A percentile compares a stretch with the other conserved stretches of the same genome.
Evolutionary conservation across 2,888 invertebrate genomes (phyloP).

Genomic region (Dynastes grantii): DNA sequence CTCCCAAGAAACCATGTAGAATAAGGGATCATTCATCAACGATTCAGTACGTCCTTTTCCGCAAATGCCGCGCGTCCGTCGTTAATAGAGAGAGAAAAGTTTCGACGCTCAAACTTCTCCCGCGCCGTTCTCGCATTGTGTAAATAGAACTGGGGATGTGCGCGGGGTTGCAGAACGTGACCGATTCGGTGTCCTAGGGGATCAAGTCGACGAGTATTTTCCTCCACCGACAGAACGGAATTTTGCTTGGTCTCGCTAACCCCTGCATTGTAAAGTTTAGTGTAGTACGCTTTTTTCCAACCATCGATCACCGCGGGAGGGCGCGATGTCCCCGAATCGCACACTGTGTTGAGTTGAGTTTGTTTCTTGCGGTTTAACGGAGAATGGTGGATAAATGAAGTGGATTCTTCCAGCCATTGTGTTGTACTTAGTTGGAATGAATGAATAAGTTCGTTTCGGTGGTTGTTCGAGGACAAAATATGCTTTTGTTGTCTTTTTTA

Average conservation of each 20-base stretch:
- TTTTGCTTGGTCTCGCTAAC: background rate
- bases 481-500: too few species aligned
- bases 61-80: background rate
- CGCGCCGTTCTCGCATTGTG: background rate
- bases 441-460: too few species aligned
- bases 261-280: conserved; percentile 12
- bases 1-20: background rate
- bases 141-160: conserved; percentile 6
- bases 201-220: conserved; percentile 71
- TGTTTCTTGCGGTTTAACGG: too few species aligned
- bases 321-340: too few species aligned
- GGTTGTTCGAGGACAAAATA: too few species aligned
- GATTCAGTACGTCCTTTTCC: background rate
- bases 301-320: conserved; percentile 67
- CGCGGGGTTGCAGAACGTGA: conserved; percentile 69
- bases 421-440: too few species aligned
- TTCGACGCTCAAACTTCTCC: conserved; percentile 8
- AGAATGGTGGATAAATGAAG: too few species aligned
- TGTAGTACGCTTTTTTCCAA: conserved; percentile 68
- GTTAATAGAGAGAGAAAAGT: conserved; percentile 5
- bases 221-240: conserved; percentile 73
- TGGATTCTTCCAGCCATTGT: too few species aligned
- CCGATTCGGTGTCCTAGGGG: conserved; percentile 74
- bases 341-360: too few species aligned
- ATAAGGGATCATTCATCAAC: background rate